A percentile compares a stretch with the other conserved stretches of the same genome.
Evolutionary conservation across 2,797 vertebrate genomes (phyloP).

Genomic region (Catharus ustulatus): DNA sequence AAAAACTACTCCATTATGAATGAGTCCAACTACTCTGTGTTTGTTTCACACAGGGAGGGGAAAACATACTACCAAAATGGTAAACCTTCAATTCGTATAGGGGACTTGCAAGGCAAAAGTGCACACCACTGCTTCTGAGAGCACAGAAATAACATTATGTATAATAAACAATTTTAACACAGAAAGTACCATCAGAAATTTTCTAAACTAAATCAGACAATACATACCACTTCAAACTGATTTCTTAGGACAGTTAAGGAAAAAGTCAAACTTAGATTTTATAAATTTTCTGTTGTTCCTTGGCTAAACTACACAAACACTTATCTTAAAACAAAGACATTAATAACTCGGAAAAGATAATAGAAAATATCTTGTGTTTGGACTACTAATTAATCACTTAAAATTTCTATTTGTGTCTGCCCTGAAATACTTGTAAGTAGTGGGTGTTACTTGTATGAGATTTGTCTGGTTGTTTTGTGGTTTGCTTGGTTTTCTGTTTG

Average conservation of each 20-base stretch:
- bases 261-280: neutral
- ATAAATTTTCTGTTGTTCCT: neutral
- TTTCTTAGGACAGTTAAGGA: neutral
- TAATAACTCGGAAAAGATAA: neutral
- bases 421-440: neutral
- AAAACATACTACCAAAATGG: fast-evolving
- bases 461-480: neutral
- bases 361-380: neutral
- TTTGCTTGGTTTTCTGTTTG: neutral
- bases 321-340: neutral
- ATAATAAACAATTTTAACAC: neutral
- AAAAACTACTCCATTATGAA: neutral
- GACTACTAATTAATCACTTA: neutral
- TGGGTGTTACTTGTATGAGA: neutral
- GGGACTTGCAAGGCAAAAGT: neutral
- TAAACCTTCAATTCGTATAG: neutral
- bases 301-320: neutral
- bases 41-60: neutral
- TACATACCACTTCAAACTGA: neutral
- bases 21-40: neutral
- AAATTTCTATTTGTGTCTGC: neutral
- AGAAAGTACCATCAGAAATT: neutral
- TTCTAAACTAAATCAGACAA: neutral
- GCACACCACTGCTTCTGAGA: fast-evolving
- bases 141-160: fast-evolving